phyloP scores from a whole-genome alignment of 1,140 invertebrate species.

The Drosophila nasuta region DNA sequence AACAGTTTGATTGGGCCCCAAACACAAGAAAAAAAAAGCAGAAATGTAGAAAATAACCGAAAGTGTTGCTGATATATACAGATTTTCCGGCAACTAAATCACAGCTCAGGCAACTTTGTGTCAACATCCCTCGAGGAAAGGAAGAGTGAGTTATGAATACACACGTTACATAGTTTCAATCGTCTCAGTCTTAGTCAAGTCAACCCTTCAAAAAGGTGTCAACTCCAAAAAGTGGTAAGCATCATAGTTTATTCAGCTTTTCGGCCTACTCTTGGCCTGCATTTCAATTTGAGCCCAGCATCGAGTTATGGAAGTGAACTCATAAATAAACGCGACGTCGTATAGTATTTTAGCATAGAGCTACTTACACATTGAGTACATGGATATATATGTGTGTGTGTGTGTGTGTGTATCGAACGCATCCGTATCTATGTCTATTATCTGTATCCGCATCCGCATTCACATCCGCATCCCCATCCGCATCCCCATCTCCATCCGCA shows the following conservation, averaged over 20 bases:
- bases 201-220: conserved; percentile 25
- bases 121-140: neutral
- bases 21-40: neutral
- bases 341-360: no score
- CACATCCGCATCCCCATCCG: no score
- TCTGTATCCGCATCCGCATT: conserved; percentile 51
- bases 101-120: neutral
- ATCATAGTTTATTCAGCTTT: conserved; percentile 20
- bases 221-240: conserved; percentile 17
- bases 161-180: conserved; percentile 2
- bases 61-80: neutral
- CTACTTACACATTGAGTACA: no score
- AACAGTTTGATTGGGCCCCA: conserved; percentile 1
- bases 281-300: conserved; percentile 65
- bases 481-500: conserved; percentile 7
- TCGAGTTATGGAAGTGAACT: conserved; percentile 54
- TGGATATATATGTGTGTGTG: no score
- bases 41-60: conserved; percentile 3
- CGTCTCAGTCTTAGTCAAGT: neutral
- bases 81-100: neutral
- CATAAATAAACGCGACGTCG: conserved; percentile 28
- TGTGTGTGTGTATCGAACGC: conserved; percentile 6
- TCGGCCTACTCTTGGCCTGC: conserved; percentile 28
- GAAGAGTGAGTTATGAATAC: conserved; percentile 9
- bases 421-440: conserved; percentile 60